Conservation (phyloP, 2,113 vertebrate species). For the Gila orcuttii region DNA sequence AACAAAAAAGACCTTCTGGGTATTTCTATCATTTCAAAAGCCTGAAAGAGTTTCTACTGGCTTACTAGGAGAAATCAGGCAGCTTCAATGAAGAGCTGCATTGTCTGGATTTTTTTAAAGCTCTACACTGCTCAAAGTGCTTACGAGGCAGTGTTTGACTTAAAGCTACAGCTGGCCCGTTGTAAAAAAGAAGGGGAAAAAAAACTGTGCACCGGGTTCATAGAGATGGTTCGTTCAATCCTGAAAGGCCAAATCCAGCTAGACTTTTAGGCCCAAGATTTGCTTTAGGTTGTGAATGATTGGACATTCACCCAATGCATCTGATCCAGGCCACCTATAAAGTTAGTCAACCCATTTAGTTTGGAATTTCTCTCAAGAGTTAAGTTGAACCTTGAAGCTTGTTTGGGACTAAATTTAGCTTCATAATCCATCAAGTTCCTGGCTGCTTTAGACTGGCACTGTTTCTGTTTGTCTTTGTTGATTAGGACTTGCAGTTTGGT, state of each 20-base stretch:
- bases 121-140: slow-evolving; percentile 55
- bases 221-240: not conserved
- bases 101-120: slow-evolving; percentile 50
- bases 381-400: slow-evolving; percentile 10
- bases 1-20: slow-evolving; percentile 6
- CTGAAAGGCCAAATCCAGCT: not conserved
- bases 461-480: slow-evolving; percentile 28
- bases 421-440: slow-evolving; percentile 36
- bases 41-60: slow-evolving; percentile 1
- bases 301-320: not conserved
- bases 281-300: not conserved
- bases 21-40: slow-evolving; percentile 18
- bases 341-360: not conserved
- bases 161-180: slow-evolving; percentile 53
- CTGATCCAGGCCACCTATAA: not conserved
- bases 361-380: not conserved
- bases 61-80: slow-evolving; percentile 32
- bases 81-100: slow-evolving; percentile 54
- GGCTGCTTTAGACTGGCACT: slow-evolving; percentile 8
- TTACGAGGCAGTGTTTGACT: slow-evolving; percentile 56
- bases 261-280: not conserved
- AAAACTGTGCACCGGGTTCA: slow-evolving; percentile 7
- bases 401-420: slow-evolving; percentile 41
- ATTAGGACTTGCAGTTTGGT: slow-evolving; percentile 37
- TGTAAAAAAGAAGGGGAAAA: slow-evolving; percentile 1